phyloP scores from a whole-genome alignment of 2,113 vertebrate genomes.

The Psittacara wagleri region DNA sequence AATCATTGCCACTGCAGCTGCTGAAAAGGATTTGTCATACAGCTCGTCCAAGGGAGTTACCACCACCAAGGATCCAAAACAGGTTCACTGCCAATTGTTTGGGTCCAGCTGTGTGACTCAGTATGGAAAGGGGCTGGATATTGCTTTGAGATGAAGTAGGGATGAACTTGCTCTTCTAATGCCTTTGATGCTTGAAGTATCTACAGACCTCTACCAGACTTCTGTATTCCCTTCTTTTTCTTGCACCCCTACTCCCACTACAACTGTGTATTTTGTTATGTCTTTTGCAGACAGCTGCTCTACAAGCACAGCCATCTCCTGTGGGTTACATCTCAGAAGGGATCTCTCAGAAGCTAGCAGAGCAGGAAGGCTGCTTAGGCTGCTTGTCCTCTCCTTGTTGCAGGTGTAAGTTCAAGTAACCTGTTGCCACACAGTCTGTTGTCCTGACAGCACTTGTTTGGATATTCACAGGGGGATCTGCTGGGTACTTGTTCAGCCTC shows the following conservation, averaged over 20 bases:
- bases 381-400: background rate
- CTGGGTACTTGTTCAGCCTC: background rate
- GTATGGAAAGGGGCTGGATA: background rate
- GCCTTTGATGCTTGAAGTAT: background rate
- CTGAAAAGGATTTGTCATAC: background rate
- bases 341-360: background rate
- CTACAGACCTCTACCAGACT: background rate
- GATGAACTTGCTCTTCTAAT: background rate
- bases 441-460: background rate
- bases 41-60: background rate
- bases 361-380: background rate
- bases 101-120: background rate
- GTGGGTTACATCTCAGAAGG: background rate
- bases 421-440: background rate
- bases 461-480: fast-evolving
- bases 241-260: background rate
- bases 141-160: background rate
- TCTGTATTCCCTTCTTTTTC: background rate
- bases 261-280: background rate
- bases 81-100: fast-evolving
- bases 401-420: background rate
- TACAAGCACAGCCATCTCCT: background rate
- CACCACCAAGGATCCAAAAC: background rate
- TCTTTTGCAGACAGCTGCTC: background rate
- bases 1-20: background rate